Evolutionary conservation across 2,888 invertebrate genomes (phyloP), one percentile per base, ranked within the genome.

Genomic region (Lasioglossum morio): DNA sequence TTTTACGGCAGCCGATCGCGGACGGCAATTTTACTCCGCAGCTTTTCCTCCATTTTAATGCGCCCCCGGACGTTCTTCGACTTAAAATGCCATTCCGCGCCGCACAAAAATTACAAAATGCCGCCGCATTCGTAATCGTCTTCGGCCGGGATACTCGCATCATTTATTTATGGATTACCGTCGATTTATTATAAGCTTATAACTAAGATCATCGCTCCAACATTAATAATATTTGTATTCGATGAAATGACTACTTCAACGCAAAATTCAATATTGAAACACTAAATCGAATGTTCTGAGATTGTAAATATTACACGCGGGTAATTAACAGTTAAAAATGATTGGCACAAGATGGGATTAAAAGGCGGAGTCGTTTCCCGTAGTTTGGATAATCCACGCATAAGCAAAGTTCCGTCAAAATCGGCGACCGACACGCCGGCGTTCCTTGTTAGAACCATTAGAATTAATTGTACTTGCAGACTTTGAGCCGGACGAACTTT

Each of bases 1-100:
- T 83, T 81, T 86, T 77, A 78, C 87, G 77, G 40, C 30, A n/a
- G 19, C 37, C 34, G 34, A 37, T 43, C 60, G 30, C 46, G 16
- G 27, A 30, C 48, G 19, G 14, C 34, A 46, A 76, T 60, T 81
- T 73, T 34, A 16, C 40, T 23, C 30, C 37, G 23, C 46, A 19
- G 66, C 48, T 37, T 78, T 74, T 70, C n/a, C 69, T 12, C 23
- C 40, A 69, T 80, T 84, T 77, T 80, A 30, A 74, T 70, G 77
- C 69, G 7, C 4, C 66, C 19, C 46, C 8, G 0, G 14, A 27
- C 37, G 30, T 30, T 34, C 8, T 10, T 53, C 53, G 10, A 53
- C 53, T 53, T 53, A 53, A 53, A 53, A 53, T 53, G 53, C n/a
- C 53, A n/a, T n/a, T 53, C 53, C 1, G 53, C 10, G 10, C 10